A percentile compares a stretch with the other conserved stretches of the same genome.
Conservation (phyloP, 2,888 invertebrate species). For the Piscicola geometra region DNA sequence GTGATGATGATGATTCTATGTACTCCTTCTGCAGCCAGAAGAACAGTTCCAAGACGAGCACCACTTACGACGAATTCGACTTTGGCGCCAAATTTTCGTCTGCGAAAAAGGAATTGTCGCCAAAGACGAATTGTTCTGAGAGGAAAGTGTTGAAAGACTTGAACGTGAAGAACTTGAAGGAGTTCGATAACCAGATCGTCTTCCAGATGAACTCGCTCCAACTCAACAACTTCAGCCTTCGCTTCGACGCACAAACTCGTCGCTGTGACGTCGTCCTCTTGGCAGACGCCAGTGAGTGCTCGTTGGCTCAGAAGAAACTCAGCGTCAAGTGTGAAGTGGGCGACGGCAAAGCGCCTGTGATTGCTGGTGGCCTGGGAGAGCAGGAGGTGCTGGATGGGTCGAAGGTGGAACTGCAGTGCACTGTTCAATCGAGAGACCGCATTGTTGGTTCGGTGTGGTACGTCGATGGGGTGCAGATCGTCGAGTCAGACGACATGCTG, state of each 20-base stretch:
- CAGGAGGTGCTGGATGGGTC: not conserved
- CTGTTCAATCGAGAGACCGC: slow-evolving; percentile 48
- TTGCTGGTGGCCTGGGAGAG: not conserved
- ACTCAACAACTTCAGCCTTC: not conserved
- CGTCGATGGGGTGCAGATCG: slow-evolving; percentile 64
- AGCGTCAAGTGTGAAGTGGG: not conserved
- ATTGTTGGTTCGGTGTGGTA: slow-evolving; percentile 54
- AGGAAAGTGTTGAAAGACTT: not conserved
- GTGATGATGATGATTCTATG: not conserved
- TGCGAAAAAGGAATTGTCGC: not conserved
- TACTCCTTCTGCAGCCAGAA: not conserved
- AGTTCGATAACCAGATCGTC: not conserved
- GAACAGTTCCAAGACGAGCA: not conserved
- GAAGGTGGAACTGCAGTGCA: not conserved
- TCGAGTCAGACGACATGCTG: slow-evolving; percentile 45
- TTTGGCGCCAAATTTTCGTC: not conserved
- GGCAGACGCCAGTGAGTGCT: not conserved
- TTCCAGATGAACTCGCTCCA: not conserved
- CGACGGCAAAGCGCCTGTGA: not conserved
- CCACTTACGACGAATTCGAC: not conserved
- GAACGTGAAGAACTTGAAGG: not conserved
- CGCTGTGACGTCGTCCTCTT: not conserved
- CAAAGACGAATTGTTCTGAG: not conserved
- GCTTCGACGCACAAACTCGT: not conserved
- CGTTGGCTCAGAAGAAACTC: not conserved